Evolutionary conservation across 2,888 invertebrate species (phyloP).

Genomic region (Drosophila percnosoma): DNA sequence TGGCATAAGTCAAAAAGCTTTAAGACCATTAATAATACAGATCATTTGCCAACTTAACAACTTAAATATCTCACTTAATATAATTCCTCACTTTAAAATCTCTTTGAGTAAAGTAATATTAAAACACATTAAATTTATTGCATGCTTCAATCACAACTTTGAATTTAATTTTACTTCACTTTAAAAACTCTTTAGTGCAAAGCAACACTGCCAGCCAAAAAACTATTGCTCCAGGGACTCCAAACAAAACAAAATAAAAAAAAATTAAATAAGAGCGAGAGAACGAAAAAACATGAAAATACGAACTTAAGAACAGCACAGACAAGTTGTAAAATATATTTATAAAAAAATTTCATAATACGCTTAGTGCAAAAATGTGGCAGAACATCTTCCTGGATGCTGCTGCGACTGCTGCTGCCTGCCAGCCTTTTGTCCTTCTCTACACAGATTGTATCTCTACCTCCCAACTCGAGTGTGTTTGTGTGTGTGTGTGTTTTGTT

Average conservation of each 20-base stretch:
- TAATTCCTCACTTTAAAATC: not conserved
- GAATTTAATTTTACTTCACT: slow-evolving; percentile 11
- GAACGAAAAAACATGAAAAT: slow-evolving; percentile 9
- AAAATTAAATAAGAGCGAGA: not conserved
- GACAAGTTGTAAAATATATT: slow-evolving; percentile 77
- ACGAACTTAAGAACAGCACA: slow-evolving; percentile 44
- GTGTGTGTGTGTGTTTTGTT: slow-evolving; percentile 19
- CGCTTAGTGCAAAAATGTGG: slow-evolving; percentile 75
- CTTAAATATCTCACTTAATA: not conserved
- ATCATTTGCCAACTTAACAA: not conserved
- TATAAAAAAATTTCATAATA: slow-evolving; percentile 71
- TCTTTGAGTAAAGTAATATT: not conserved
- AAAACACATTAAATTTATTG: not conserved
- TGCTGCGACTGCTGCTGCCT: not conserved
- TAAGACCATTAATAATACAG: not conserved
- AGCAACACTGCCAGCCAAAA: slow-evolving; percentile 2
- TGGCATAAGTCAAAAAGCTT: not conserved
- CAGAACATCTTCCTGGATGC: slow-evolving; percentile 68
- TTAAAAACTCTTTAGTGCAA: slow-evolving; percentile 27
- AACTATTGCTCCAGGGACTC: slow-evolving; percentile 5
- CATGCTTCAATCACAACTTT: slow-evolving; percentile 15
- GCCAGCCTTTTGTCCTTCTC: slow-evolving; percentile 27
- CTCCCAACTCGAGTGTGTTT: slow-evolving; percentile 8
- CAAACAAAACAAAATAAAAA: not conserved
- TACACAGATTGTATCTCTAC: slow-evolving; percentile 7